A percentile compares a stretch with the other conserved stretches of the same genome.
phyloP scores from a whole-genome alignment of 2,113 vertebrate species.

The Tupaia tana region DNA sequence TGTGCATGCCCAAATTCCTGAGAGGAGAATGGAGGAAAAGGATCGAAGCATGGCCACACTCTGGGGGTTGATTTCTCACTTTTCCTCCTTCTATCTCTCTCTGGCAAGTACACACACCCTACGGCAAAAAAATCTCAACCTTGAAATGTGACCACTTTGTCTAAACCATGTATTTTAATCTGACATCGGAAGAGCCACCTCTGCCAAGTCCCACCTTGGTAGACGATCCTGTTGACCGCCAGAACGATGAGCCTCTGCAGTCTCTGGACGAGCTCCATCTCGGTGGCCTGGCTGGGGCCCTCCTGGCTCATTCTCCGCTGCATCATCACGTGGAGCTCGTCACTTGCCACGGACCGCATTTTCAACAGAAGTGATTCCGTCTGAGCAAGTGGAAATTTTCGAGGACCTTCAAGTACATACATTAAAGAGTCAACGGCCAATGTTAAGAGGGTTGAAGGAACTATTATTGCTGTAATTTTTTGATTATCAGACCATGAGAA shows the following conservation, averaged over 20 bases:
- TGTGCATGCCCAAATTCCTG: too few relatives aligned
- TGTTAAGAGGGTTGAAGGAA: conserved; percentile 5
- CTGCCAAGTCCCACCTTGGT: conserved; percentile 89
- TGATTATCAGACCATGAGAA: conserved; percentile 32
- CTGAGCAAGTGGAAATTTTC: conserved; percentile 91
- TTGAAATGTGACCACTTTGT: not conserved
- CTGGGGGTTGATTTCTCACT: too few relatives aligned
- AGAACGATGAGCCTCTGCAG: conserved; percentile 94
- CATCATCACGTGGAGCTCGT: conserved; percentile 96
- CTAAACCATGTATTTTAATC: not conserved
- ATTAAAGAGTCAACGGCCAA: conserved; percentile 34
- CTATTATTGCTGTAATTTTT: conserved; percentile 32
- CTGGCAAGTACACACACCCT: too few relatives aligned
- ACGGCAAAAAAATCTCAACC: too few relatives aligned
- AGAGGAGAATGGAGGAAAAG: too few relatives aligned
- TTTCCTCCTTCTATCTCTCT: too few relatives aligned
- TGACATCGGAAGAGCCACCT: not conserved
- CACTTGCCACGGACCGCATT: conserved; percentile 96
- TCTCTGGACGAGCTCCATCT: conserved; percentile 93
- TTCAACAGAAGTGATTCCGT: conserved; percentile 94
- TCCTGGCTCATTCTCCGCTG: conserved; percentile 97
- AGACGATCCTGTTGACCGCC: conserved; percentile 96
- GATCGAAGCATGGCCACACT: too few relatives aligned
- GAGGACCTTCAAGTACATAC: conserved; percentile 87
- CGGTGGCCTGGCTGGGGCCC: conserved; percentile 92